A percentile compares a stretch with the other conserved stretches of the same genome.
Conservation (phyloP, 2,797 vertebrate species). For the Pangasius krempfi region DNA sequence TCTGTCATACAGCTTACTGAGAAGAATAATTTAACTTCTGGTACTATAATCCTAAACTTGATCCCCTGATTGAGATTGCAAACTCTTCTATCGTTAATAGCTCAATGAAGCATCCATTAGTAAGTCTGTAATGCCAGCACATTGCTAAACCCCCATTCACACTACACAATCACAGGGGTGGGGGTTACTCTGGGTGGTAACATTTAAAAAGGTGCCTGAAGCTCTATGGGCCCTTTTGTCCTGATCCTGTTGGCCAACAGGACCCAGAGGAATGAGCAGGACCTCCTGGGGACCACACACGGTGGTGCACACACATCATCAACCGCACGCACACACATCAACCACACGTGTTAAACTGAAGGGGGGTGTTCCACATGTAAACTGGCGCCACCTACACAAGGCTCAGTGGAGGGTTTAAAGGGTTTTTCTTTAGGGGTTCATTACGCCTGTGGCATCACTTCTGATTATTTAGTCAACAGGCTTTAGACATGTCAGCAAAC, state of each 20-base stretch:
- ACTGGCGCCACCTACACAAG: conserved; percentile 37
- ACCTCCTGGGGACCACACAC: conserved; percentile 72
- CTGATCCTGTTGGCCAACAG: conserved; percentile 70
- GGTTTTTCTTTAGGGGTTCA: not conserved
- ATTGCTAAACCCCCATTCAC: conserved; percentile 19
- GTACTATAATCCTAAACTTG: not conserved
- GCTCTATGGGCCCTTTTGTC: conserved; percentile 69
- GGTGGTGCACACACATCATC: not conserved
- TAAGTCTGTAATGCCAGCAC: not conserved
- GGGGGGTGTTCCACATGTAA: conserved; percentile 23
- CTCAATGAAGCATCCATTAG: conserved; percentile 22
- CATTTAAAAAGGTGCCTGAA: conserved; percentile 44
- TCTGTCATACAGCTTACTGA: not conserved
- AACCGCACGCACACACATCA: conserved; percentile 1
- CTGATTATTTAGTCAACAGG: not conserved
- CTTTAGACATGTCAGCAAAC: not conserved
- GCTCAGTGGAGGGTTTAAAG: not conserved
- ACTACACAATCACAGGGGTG: not conserved
- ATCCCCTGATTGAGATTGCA: not conserved
- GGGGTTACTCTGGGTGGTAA: conserved; percentile 33
- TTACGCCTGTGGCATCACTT: not conserved
- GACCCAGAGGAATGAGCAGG: conserved; percentile 64
- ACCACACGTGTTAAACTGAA: conserved; percentile 5
- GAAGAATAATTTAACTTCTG: not conserved
- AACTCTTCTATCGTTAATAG: not conserved